Percentiles rank a stretch among this genome's conserved stretches.
These are phyloP conservation scores for Cyprinodon diabolis DNA, from an alignment of 2,797 vertebrate genomes.

Conservation along the genomic window DNA sequence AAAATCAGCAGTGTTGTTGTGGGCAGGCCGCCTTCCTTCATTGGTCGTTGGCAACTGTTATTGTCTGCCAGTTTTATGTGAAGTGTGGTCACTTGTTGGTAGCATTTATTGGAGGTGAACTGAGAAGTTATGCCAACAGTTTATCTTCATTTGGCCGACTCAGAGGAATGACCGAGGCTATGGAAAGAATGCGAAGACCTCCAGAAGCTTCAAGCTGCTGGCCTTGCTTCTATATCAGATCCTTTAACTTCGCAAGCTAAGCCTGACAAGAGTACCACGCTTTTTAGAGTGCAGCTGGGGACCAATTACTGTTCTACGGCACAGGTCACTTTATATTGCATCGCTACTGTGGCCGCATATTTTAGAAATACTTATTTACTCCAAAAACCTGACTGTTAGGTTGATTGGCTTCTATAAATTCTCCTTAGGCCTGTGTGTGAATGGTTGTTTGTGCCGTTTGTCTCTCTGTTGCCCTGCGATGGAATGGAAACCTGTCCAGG, in stretches of 20 bases:
- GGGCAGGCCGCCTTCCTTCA: neutral
- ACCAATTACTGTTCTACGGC: slow-evolving; percentile 17
- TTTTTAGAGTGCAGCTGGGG: slow-evolving; percentile 3
- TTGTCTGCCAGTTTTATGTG: neutral
- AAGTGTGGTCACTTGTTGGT: neutral
- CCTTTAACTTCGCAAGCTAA: slow-evolving; percentile 1
- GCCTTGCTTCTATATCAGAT: slow-evolving; percentile 24
- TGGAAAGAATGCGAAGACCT: slow-evolving; percentile 62
- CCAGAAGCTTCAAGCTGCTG: slow-evolving; percentile 14
- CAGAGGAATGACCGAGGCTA: slow-evolving; percentile 17
- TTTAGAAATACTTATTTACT: neutral
- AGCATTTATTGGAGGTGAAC: neutral
- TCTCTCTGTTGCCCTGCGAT: too few species aligned
- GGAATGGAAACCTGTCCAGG: too few species aligned
- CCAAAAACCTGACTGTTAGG: too few species aligned
- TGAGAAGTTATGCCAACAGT: slow-evolving; percentile 15
- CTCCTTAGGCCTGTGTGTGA: too few species aligned
- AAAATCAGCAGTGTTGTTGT: neutral
- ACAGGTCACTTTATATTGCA: slow-evolving; percentile 2
- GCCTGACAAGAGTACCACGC: slow-evolving; percentile 31
- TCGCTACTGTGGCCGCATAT: neutral
- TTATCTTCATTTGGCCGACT: slow-evolving; percentile 5
- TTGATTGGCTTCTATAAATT: too few species aligned
- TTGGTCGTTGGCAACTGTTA: neutral
- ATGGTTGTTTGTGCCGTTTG: too few species aligned